phyloP scores from a whole-genome alignment of 2,113 vertebrate species.

The Xenotilapia caudafasciata region DNA sequence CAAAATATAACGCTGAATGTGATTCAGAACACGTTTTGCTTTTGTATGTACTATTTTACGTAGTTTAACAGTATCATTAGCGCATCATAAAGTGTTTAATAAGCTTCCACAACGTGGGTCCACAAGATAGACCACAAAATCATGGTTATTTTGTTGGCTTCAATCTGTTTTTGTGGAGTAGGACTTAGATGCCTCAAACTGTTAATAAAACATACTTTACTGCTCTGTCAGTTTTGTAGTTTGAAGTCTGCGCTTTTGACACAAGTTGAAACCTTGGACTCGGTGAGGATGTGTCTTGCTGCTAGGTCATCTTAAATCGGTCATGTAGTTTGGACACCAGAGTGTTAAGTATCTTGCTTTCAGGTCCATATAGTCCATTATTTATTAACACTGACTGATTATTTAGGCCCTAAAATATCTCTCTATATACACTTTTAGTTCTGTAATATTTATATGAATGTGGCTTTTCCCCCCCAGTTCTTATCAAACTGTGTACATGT shows the following conservation, averaged over 20 bases:
- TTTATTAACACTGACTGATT: neutral
- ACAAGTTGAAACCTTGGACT: neutral
- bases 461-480: rapidly evolving
- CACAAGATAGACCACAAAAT: neutral
- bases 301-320: neutral
- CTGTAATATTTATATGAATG: neutral
- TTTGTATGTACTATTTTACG: neutral
- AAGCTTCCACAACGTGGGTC: neutral
- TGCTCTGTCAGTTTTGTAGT: neutral
- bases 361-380: neutral
- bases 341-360: neutral
- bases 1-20: neutral
- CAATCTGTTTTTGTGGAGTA: neutral
- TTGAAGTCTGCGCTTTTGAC: neutral
- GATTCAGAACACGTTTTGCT: neutral
- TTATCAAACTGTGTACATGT: neutral
- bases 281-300: neutral
- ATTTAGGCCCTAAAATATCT: neutral
- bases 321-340: neutral
- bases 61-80: neutral
- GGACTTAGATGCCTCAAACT: neutral
- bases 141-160: neutral
- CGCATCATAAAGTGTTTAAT: neutral
- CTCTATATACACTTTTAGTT: neutral
- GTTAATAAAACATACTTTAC: neutral